These are phyloP conservation scores for Falco novaeseelandiae DNA, from an alignment of 2,797 vertebrate genomes.

Conservation along the genomic window DNA sequence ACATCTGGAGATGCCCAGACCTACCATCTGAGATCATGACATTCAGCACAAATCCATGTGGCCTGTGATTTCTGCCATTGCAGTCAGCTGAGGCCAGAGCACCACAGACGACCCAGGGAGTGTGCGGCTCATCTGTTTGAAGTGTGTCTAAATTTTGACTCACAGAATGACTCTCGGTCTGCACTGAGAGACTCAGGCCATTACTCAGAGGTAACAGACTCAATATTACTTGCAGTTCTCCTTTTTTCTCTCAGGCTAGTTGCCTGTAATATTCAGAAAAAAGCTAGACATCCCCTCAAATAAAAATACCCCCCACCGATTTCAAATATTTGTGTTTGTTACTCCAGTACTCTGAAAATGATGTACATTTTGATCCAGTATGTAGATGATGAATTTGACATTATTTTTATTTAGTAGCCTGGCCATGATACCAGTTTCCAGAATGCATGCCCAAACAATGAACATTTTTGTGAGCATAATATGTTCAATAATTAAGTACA, in stretches of 20 bases:
- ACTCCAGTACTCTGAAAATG: not conserved
- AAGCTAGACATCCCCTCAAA: not conserved
- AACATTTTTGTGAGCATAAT: not conserved
- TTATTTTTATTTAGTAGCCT: not conserved
- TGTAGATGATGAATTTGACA: not conserved
- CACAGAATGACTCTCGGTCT: not conserved
- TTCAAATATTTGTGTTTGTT: not conserved
- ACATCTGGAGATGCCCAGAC: not conserved
- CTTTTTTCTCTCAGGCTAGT: not conserved
- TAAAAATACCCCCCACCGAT: not conserved
- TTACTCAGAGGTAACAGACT: not conserved
- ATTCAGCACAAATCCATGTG: not conserved
- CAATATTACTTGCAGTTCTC: not conserved
- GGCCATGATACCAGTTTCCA: not conserved
- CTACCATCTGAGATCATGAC: not conserved
- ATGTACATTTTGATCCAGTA: not conserved
- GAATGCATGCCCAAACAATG: not conserved
- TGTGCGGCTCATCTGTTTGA: not conserved
- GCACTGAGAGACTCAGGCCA: not conserved
- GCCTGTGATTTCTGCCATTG: not conserved
- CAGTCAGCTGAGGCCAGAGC: not conserved
- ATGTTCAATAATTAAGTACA: not conserved
- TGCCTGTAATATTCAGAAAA: not conserved
- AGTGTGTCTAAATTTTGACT: not conserved
- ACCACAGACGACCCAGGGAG: not conserved